phyloP scores from a whole-genome alignment of 53 echinoderm and acorn worm species.

The Antedon mediterranea region DNA sequence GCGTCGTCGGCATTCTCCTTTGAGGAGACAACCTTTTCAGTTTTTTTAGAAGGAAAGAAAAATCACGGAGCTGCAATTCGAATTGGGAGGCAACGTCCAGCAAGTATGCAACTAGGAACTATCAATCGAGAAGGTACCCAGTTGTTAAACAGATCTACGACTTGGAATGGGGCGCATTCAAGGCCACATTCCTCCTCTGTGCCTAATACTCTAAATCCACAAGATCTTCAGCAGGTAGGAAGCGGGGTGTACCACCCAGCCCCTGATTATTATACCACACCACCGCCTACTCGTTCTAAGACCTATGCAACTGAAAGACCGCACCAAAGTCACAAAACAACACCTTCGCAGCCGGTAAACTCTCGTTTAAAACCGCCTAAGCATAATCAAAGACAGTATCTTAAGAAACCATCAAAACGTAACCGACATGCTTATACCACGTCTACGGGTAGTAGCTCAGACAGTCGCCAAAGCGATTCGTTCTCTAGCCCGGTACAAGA shows the following conservation, averaged over 20 bases:
- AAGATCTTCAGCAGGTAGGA: neutral
- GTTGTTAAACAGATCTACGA: neutral
- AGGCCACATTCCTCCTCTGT: neutral
- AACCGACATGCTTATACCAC: neutral
- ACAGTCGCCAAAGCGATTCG: conserved; percentile 10
- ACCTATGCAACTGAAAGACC: neutral
- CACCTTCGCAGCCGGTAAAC: neutral
- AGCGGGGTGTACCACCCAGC: neutral
- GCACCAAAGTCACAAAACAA: neutral
- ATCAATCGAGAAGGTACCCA: neutral
- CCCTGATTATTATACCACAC: neutral
- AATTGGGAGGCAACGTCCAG: neutral
- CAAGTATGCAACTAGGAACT: neutral
- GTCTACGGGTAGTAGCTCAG: neutral
- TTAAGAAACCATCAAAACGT: neutral
- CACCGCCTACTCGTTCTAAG: conserved; percentile 10
- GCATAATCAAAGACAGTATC: neutral
- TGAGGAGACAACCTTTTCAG: neutral
- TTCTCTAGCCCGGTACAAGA: conserved; percentile 21
- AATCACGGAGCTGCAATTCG: neutral
- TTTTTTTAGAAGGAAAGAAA: neutral
- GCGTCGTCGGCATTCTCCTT: neutral
- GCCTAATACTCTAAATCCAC: conserved; percentile 5
- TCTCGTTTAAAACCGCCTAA: neutral
- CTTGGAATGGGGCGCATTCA: neutral